Evolutionary conservation across 2,888 invertebrate species (phyloP).

Genomic region (Gasteruption jaculator): DNA sequence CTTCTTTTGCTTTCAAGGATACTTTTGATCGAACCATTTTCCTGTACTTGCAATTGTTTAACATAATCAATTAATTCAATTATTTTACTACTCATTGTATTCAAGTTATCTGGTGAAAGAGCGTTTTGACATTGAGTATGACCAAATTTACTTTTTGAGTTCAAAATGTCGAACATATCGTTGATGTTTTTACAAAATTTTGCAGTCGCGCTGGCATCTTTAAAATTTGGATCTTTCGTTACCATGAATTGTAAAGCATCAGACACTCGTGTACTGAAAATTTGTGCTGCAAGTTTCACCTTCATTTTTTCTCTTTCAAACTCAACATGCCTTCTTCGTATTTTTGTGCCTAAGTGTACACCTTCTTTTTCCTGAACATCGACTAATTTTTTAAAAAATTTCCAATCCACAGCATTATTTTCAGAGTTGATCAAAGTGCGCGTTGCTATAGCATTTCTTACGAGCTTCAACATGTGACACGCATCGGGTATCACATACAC

Average conservation of each 20-base stretch:
- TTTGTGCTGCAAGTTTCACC: slow-evolving; percentile 1
- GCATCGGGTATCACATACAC: slow-evolving; percentile 12
- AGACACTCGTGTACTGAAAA: background rate
- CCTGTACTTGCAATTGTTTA: no score
- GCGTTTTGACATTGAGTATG: background rate
- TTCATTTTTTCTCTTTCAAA: slow-evolving; percentile 4
- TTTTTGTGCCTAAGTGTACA: background rate
- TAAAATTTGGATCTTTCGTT: background rate
- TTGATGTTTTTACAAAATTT: slow-evolving; percentile 2
- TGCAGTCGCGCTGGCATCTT: background rate
- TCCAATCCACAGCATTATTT: slow-evolving; percentile 6
- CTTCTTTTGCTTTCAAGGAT: background rate
- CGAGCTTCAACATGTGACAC: slow-evolving; percentile 16
- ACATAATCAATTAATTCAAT: no score
- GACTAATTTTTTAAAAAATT: slow-evolving; percentile 6
- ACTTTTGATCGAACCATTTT: no score
- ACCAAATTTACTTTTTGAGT: background rate
- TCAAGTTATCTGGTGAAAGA: background rate
- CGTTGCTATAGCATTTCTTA: slow-evolving; percentile 4
- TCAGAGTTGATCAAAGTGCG: background rate
- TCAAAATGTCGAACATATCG: background rate
- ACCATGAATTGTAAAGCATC: background rate
- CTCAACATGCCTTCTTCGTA: background rate
- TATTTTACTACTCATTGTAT: no score
- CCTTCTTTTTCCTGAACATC: slow-evolving; percentile 1